Evolutionary conservation across 2,797 vertebrate species (phyloP), one percentile per base, ranked within the genome.

Genomic region (Pseudochirops corinnae): DNA sequence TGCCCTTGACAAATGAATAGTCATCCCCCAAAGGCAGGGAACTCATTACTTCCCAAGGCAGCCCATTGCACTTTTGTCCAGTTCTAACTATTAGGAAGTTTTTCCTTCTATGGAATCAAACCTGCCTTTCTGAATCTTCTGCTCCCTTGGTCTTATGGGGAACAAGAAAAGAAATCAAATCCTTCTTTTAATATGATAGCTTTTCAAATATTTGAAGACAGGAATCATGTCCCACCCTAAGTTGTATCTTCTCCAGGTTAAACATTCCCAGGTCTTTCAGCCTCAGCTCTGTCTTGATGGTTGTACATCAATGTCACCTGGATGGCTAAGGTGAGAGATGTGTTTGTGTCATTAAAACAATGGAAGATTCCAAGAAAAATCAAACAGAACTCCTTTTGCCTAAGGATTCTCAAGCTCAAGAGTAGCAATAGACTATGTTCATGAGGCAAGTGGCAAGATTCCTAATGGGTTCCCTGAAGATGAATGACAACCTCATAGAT

Each of bases 301-400:
- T 10, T 95, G 60, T 18, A 46, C 39, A 82, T 39, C 16, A 74
- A 3, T 16, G 6, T 74, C n/a, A 82, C 90, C 91, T 53, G 33
- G 56, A 52, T 93, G 67, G 91, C 74, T 93, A 87, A 62, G 95
- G 93, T 92, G 57, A 3, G 7, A 95, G 93, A 92, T 91, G 87
- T 95, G 58, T 91, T 95, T 60, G 16, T 31, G 92, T 90, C 56
- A 87, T 39, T 62, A 67, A 26, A 46, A 4, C 33, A 82, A 74
- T 87, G 28, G 33, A 94, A 90, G 62, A n/a, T 60, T n/a, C 33
- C 62, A 82, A 82, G 39, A 87, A 46, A 21, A 46, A 46, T 46
- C 14, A 55, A 29, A 57, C 82, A 67, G 87, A 56, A 14, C 55
- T 91, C 53, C 90, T 90, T 93, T 67, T 39, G 87, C 56, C 56